Evolutionary conservation across 2,797 vertebrate genomes (phyloP).

Genomic region (Tarsius wallacei): DNA sequence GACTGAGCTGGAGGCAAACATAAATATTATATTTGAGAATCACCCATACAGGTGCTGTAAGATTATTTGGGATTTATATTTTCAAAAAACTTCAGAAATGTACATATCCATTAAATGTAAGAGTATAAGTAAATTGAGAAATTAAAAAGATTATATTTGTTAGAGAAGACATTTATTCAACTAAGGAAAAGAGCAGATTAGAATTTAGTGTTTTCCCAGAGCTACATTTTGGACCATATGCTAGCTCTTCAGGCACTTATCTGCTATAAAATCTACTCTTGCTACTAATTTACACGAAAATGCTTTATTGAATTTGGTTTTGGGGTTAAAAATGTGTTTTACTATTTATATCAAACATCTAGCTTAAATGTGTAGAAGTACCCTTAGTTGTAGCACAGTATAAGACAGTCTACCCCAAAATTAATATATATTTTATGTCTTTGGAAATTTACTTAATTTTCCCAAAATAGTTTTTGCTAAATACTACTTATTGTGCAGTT

Average conservation of each 20-base stretch:
- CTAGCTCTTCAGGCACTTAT: conserved; percentile 76
- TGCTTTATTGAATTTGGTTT: conserved; percentile 78
- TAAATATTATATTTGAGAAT: background rate
- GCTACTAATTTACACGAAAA: conserved; percentile 77
- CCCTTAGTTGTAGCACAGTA: conserved; percentile 65
- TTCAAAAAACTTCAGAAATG: conserved; percentile 61
- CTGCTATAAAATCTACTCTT: conserved; percentile 72
- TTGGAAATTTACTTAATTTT: conserved; percentile 59
- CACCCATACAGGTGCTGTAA: background rate
- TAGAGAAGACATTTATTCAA: conserved; percentile 59
- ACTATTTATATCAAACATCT: conserved; percentile 78
- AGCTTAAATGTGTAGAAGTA: conserved; percentile 69
- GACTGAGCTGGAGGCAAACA: background rate
- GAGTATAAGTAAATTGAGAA: conserved; percentile 32
- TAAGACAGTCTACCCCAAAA: conserved; percentile 56
- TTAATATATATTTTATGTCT: background rate
- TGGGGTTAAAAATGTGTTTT: conserved; percentile 45
- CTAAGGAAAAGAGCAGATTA: conserved; percentile 64
- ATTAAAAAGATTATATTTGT: conserved; percentile 53
- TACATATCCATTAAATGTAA: background rate
- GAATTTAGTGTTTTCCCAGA: conserved; percentile 71
- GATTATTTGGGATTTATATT: conserved; percentile 16
- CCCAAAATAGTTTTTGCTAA: conserved; percentile 65
- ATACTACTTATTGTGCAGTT: conserved; percentile 69
- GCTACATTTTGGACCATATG: conserved; percentile 75